Base-by-base conservation (phyloP, 2,113 vertebrate species). In the Campylorhamphus procurvoides region DNA sequence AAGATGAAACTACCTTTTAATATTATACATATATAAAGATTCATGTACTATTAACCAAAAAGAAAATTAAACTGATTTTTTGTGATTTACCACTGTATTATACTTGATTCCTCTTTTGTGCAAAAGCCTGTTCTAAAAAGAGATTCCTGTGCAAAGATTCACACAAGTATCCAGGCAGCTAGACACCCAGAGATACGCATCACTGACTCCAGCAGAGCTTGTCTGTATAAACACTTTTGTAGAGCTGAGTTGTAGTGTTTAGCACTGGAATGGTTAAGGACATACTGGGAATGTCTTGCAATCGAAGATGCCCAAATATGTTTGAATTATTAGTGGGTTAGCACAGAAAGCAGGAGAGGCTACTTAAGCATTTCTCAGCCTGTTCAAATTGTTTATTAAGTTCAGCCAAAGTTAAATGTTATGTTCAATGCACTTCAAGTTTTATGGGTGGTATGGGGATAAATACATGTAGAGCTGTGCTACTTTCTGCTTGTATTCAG, bases 341-440 rank as follows among this genome's bases (percentile, higher is more conserved):
- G 44, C 27, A 60, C 16, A 72, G 66, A 89, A 81, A 87, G 19
- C 28, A 52, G 44, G 60, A 89, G 40, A 56, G 53, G 56, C 37
- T 94, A 52, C 62, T 89, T 60, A 84, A 18, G 66, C 28, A 82
- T 94, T 94, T 84, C 80, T 89, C 92, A 78, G 73, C 28, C 84
- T 24, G 81, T 89, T 97, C 25, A 17, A 91, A 35, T 68, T 94
- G 49, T 84, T 89, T 85, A 87, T 73, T 78, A 94, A 87, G 94
- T 94, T 95, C 93, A 97, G 93, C 94, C 96, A 97, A 95, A 95
- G 96, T 96, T 95, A 94, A 96, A 92, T 56, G 77, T 84, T 92
- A 78, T 46, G 52, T 83, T 96, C 64, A 84, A 87, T 64, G 74
- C 63, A 47, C 58, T 84, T 96, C 55, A 81, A 92, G 28, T 95